phyloP scores from a whole-genome alignment of 37 sponge, comb jelly and placozoan species.

The Haliclona indistincta region DNA sequence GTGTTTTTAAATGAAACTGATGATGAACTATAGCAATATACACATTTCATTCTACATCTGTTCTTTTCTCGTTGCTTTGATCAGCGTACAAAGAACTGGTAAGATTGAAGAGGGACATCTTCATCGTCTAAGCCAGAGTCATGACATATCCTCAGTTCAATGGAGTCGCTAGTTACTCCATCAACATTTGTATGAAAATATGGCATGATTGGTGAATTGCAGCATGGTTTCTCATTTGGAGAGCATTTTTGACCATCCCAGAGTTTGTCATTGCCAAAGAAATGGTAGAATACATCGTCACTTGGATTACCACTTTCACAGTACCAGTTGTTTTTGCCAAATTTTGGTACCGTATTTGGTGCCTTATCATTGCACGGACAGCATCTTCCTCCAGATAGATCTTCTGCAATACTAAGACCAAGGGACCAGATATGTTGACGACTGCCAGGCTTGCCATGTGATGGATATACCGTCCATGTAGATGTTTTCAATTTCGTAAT shows the following conservation, averaged over 20 bases:
- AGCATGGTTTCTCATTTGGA: neutral
- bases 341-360: neutral
- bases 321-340: slow-evolving; percentile 19
- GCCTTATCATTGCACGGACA: neutral
- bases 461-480: neutral
- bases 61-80: no score
- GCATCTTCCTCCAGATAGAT: no score
- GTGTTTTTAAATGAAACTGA: no score
- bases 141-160: no score
- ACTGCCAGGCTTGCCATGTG: neutral
- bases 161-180: no score
- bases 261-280: neutral
- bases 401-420: neutral
- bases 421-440: slow-evolving; percentile 3
- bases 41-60: no score
- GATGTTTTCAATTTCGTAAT: neutral
- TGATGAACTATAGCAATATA: no score
- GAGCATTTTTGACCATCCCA: slow-evolving; percentile 30
- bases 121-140: no score
- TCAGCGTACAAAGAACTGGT: no score
- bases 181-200: no score
- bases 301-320: slow-evolving; percentile 9
- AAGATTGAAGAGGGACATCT: no score
- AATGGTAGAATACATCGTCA: neutral
- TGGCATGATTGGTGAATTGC: slow-evolving; percentile 1